Evolutionary conservation across 2,113 vertebrate species (phyloP).

Genomic region (Engraulis encrasicolus): DNA sequence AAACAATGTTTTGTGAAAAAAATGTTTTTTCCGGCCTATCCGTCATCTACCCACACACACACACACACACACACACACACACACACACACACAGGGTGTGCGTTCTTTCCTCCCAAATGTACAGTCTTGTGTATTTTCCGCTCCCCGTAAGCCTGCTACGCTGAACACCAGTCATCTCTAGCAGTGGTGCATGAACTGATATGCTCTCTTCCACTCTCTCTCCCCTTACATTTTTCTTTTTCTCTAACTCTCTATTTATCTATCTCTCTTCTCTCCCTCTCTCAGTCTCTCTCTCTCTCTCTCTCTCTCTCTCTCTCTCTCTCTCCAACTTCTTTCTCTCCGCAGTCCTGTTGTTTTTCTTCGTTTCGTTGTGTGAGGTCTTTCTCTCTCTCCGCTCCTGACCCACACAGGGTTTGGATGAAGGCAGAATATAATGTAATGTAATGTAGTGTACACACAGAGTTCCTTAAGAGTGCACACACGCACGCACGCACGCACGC

Average conservation of each 20-base stretch:
- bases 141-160: not conserved
- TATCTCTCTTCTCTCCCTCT: not conserved
- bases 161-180: not conserved
- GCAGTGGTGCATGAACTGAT: not conserved
- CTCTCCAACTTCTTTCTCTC: not conserved
- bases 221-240: not conserved
- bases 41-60: no score
- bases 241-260: not conserved
- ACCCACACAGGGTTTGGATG: slow-evolving; percentile 26
- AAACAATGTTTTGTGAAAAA: no score
- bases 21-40: no score
- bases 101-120: no score
- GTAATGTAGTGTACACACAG: no score
- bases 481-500: no score
- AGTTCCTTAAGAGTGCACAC: not conserved
- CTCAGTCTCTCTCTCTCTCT: slow-evolving; percentile 1
- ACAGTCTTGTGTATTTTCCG: no score
- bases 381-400: no score
- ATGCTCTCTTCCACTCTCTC: not conserved
- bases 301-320: not conserved
- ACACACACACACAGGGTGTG: no score
- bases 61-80: no score
- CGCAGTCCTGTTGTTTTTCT: not conserved
- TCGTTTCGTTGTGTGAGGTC: slow-evolving; percentile 1
- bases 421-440: no score